These are phyloP conservation scores for Endotricha flammealis DNA, from an alignment of 2,888 invertebrate genomes.

Conservation along the genomic window DNA sequence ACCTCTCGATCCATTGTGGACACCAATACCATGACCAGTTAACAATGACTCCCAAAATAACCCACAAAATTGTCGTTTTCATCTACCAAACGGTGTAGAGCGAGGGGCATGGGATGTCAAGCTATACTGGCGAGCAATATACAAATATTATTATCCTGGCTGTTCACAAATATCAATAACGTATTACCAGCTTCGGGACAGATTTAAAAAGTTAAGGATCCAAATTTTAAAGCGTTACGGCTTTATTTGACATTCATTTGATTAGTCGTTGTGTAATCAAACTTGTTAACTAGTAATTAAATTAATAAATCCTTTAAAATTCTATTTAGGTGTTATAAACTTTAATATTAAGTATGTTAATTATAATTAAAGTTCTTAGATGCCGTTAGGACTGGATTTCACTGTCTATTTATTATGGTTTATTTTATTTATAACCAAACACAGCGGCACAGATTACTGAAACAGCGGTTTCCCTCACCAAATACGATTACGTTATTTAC, in stretches of 20 bases:
- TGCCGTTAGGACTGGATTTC: too few species aligned
- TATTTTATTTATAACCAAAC: too few species aligned
- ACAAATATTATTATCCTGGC: constrained; percentile 77
- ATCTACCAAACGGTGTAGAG: constrained; percentile 12
- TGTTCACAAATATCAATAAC: constrained; percentile 77
- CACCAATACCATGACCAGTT: constrained; percentile 42
- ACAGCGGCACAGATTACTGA: too few species aligned
- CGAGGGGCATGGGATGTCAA: constrained; percentile 36
- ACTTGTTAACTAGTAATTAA: too few species aligned
- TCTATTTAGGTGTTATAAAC: too few species aligned
- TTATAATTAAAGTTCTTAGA: too few species aligned
- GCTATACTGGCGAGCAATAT: constrained; percentile 45
- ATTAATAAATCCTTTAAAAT: too few species aligned
- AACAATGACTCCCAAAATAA: constrained; percentile 28
- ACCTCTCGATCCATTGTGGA: constrained; percentile 71
- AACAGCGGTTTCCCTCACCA: too few species aligned
- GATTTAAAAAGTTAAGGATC: constrained; percentile 72
- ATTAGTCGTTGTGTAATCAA: constrained; percentile 20
- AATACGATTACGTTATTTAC: too few species aligned
- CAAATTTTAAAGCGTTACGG: constrained; percentile 44
- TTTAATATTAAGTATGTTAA: too few species aligned
- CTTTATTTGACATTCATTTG: constrained; percentile 43
- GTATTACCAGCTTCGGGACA: constrained; percentile 68
- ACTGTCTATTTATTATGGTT: too few species aligned
- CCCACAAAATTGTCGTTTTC: constrained; percentile 19